These are phyloP conservation scores for Drosophila sproati DNA, from an alignment of 1,140 invertebrate species.

Conservation along the genomic window DNA sequence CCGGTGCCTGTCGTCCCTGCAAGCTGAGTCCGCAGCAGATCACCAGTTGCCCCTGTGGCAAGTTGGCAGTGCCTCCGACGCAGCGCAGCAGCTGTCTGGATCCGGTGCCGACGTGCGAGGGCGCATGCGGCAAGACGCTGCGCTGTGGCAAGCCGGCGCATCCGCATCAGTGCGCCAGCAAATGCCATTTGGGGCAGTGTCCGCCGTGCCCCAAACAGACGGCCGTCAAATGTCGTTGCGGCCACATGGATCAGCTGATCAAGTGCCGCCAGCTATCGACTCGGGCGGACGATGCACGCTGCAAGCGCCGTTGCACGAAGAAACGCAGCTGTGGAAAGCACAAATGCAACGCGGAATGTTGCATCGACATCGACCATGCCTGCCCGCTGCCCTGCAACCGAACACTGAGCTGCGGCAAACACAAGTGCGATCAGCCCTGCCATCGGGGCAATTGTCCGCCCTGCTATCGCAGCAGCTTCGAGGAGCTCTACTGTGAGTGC, in stretches of 20 bases:
- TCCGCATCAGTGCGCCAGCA: slow-evolving; percentile 89
- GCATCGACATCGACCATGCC: slow-evolving; percentile 93
- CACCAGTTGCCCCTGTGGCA: slow-evolving; percentile 93
- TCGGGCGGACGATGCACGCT: slow-evolving; percentile 90
- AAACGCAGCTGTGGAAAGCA: slow-evolving; percentile 93
- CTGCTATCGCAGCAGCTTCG: slow-evolving; percentile 94
- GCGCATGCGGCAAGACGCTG: slow-evolving; percentile 91
- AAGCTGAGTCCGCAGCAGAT: slow-evolving; percentile 87
- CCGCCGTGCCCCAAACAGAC: slow-evolving; percentile 92
- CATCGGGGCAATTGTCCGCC: slow-evolving; percentile 94
- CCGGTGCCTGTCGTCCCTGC: slow-evolving; percentile 88
- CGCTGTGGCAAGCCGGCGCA: slow-evolving; percentile 91
- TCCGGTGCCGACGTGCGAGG: slow-evolving; percentile 93
- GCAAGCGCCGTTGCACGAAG: slow-evolving; percentile 95
- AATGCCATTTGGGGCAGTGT: slow-evolving; percentile 92
- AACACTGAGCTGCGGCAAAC: slow-evolving; percentile 92
- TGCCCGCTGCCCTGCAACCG: slow-evolving; percentile 94
- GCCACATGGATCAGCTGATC: slow-evolving; percentile 93
- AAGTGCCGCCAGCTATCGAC: slow-evolving; percentile 90
- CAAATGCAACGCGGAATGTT: slow-evolving; percentile 94
- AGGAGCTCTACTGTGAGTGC: slow-evolving; percentile 96
- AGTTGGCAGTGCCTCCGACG: slow-evolving; percentile 86
- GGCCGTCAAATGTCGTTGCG: slow-evolving; percentile 94
- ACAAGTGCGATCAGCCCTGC: slow-evolving; percentile 95
- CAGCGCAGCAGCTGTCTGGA: slow-evolving; percentile 91